Conservation (phyloP, 2,797 vertebrate genomes). For the Clarias pachynema region DNA sequence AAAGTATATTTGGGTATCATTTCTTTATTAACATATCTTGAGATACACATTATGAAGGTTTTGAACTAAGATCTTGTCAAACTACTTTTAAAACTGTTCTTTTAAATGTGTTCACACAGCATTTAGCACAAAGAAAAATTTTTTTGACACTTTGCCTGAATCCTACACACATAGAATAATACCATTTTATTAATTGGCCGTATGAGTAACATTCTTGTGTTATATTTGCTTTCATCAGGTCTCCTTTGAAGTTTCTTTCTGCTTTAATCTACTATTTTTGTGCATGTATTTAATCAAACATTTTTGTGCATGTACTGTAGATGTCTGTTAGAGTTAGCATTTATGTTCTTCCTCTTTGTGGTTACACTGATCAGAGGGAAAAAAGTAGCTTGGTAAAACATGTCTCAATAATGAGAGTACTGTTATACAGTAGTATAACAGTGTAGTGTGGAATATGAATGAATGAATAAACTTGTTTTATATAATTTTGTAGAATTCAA, state of each 20-base stretch:
- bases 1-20: not conserved
- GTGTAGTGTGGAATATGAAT: not conserved
- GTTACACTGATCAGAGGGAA: not conserved
- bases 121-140: not conserved
- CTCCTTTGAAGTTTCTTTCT: not conserved
- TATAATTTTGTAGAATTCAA: conserved; percentile 1
- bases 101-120: not conserved
- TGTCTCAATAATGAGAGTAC: not conserved
- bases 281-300: not conserved
- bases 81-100: not conserved
- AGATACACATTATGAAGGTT: not conserved
- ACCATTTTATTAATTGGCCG: not conserved
- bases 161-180: not conserved
- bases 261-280: not conserved
- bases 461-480: not conserved
- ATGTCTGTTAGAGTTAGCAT: conserved; percentile 1
- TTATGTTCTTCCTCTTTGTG: conserved; percentile 33
- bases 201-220: not conserved
- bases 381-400: not conserved
- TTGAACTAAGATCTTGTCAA: not conserved
- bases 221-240: not conserved
- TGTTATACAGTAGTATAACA: not conserved
- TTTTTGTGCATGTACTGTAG: not conserved
- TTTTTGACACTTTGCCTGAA: not conserved
- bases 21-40: not conserved